Base-by-base conservation (phyloP, 2,113 vertebrate genomes). In the Morone saxatilis region DNA sequence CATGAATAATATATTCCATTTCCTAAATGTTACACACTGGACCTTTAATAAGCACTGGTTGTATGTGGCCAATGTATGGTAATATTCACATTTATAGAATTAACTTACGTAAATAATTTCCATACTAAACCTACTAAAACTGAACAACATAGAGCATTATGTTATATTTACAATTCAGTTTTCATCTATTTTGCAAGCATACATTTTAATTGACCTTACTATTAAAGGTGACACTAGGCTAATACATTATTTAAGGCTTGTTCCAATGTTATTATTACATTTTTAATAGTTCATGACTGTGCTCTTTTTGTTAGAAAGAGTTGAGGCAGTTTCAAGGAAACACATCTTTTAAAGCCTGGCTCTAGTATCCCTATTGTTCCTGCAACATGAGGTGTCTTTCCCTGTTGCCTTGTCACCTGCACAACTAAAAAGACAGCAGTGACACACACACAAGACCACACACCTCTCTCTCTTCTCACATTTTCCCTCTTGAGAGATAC, bases 401-500 rank as follows among this genome's bases (percentile, higher is more conserved):
- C 65, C 81, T 48, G 51, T 70, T 82, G 48, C 48, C 47, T 22
- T 65, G 76, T 83, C 81, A 78, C 73, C 74, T 5, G n/a, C 68
- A 62, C 50, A 76, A 36, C 74, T 71, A 31, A 65, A 63, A 63
- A 9, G 59, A 68, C 72, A 67, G 61, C 41, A 40, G 54, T 8
- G 12, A 59, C 79, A 84, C 65, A 71, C n/a, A n/a, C 31, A 45
- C 9, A 5, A 54, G 72, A 80, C 83, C 85, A 73, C 83, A 71
- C 79, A 53, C 41, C 48, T 45, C 60, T 61, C 70, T 67, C 53
- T 51, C 56, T 56, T 67, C 86, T 81, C 57, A 74, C 72, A 74
- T 82, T 56, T 53, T 71, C 38, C 47, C 90, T 71, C 80, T 22
- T 38, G 76, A 77, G 81, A 83, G 65, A 70, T 38, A 40, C 66